Evolutionary conservation across 2,888 invertebrate genomes (phyloP).

Genomic region (Linyphia triangularis): DNA sequence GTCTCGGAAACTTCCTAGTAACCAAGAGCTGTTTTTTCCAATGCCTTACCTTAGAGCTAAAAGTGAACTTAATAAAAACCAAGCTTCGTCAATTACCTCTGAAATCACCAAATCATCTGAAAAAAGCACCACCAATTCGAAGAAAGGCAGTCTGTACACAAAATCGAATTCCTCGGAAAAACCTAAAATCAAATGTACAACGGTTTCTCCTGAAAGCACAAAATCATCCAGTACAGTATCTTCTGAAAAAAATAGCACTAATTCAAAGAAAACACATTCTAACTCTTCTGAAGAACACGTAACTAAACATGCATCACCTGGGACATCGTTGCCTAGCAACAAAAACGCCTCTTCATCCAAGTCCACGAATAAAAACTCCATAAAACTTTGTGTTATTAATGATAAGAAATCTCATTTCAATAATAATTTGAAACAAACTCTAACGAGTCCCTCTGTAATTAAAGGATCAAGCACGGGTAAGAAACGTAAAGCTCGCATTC

Average conservation of each 20-base stretch:
- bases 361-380: not conserved
- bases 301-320: not conserved
- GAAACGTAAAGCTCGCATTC: not conserved
- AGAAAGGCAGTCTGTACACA: slow-evolving; percentile 24
- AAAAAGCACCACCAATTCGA: not conserved
- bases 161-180: not conserved
- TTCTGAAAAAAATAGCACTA: not conserved
- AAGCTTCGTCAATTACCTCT: not conserved
- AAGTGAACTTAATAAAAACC: not conserved
- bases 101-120: not conserved
- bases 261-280: not conserved
- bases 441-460: not conserved
- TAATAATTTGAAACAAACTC: not conserved
- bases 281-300: not conserved
- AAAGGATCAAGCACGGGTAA: not conserved
- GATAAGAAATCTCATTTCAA: slow-evolving; percentile 35
- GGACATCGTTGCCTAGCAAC: not conserved
- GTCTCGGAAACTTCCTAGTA: slow-evolving; percentile 8
- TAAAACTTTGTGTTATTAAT: slow-evolving; percentile 31
- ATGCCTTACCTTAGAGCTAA: slow-evolving; percentile 44
- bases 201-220: not conserved
- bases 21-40: slow-evolving; percentile 48
- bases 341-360: not conserved
- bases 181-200: not conserved
- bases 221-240: not conserved